Percentiles rank a stretch among this genome's conserved stretches.
Conservation (phyloP, 1,140 invertebrate species). For the Whitmania pigra region DNA sequence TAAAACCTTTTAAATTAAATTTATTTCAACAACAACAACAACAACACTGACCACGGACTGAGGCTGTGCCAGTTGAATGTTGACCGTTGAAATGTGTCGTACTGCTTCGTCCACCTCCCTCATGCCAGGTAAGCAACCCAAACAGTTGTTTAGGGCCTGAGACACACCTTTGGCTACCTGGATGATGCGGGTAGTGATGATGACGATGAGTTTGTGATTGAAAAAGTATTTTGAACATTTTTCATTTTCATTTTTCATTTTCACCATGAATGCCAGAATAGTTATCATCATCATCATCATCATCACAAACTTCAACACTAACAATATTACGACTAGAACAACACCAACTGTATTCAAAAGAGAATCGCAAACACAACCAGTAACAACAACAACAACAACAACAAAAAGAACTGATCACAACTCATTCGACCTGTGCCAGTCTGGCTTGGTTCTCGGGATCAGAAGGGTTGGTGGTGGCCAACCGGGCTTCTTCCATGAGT, state of each 20-base stretch:
- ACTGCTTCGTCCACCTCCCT: slow-evolving; percentile 74
- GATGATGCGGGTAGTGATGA: background rate
- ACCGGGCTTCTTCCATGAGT: slow-evolving; percentile 64
- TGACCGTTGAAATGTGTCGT: slow-evolving; percentile 53
- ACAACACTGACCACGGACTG: background rate
- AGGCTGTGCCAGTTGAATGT: slow-evolving; percentile 13
- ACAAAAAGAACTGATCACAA: background rate
- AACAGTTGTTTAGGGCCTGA: slow-evolving; percentile 46
- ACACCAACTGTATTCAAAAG: too few species aligned
- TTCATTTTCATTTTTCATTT: too few species aligned
- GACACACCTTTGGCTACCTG: slow-evolving; percentile 44
- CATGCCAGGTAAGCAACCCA: slow-evolving; percentile 74
- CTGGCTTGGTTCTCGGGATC: slow-evolving; percentile 22
- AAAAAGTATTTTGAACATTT: too few species aligned
- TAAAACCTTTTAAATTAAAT: too few species aligned
- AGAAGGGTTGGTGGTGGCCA: slow-evolving; percentile 50
- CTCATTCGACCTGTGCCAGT: slow-evolving; percentile 12
- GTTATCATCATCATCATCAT: too few species aligned
- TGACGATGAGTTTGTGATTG: background rate
- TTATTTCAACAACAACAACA: slow-evolving; percentile 3
- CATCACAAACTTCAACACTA: too few species aligned
- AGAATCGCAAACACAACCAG: too few species aligned
- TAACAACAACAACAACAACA: background rate
- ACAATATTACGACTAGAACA: too few species aligned
- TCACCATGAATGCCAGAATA: too few species aligned